Evolutionary conservation across 2,113 vertebrate genomes (phyloP).

Genomic region (Piaya cayana): DNA sequence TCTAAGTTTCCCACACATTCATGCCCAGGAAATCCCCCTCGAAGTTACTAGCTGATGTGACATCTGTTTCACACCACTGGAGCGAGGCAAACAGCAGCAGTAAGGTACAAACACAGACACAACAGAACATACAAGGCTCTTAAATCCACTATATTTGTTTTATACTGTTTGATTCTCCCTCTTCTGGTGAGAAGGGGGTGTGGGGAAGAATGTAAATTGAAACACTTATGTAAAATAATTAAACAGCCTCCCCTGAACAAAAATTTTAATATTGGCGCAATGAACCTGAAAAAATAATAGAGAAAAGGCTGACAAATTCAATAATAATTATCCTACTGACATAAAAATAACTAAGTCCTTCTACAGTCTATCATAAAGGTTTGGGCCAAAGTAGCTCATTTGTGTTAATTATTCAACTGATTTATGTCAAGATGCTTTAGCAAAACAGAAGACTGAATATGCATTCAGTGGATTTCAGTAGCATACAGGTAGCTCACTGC

Average conservation of each 20-base stretch:
- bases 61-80: not conserved
- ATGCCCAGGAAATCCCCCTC: constrained; percentile 21
- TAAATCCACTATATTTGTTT: not conserved
- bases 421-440: not conserved
- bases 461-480: not conserved
- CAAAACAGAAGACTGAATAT: not conserved
- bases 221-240: not conserved
- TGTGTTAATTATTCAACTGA: not conserved
- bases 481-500: not conserved
- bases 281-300: not conserved
- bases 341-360: not conserved
- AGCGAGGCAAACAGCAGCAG: not conserved
- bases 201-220: not conserved
- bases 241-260: not conserved
- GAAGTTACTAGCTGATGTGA: not conserved
- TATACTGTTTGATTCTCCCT: not conserved
- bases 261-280: not conserved
- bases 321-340: not conserved
- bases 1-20: not conserved
- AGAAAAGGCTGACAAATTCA: not conserved
- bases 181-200: not conserved
- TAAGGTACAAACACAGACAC: not conserved
- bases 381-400: not conserved
- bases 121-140: not conserved
- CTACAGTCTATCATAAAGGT: not conserved